Base-by-base conservation (phyloP, 2,113 vertebrate species). In the Struthio camelus region DNA sequence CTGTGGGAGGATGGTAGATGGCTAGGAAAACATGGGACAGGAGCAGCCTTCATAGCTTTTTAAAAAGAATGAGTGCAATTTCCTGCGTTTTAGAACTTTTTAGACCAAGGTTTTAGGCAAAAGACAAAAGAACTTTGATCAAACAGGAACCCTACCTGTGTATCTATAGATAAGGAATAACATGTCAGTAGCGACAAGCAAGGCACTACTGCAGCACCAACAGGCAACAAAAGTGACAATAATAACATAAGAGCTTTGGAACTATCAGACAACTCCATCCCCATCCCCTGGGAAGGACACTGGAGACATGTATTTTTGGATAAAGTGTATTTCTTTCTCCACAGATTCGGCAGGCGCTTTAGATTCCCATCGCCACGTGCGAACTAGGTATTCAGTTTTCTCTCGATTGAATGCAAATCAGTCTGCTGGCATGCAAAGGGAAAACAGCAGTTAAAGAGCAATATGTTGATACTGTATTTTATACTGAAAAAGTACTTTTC, bases 31-130 rank as follows among this genome's bases (percentile, higher is more conserved):
- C 40, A 44, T 72, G 91, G 82, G 82, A 87, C 79, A 90, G 82
- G 20, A 85, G 40, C 76, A 58, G 85, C 89, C 48, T 80, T 87
- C 46, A 10, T 23, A 34, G 44, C 71, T 77, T 89, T 89, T 91
- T 87, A 70, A 54, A 87, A 90, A 89, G 92, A 86, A 75, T 36
- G 34, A 96, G 58, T 50, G 53, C 61, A 56, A 69, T 96, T 92
- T 85, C 36, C 66, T 9, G 4, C 1, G 1, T 91, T 44, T 85
- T 80, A 58, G 84, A 50, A 76, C 53, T 62, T 91, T 91, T 82
- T 89, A 59, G 58, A 73, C 34, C 6, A 32, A 91, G 42, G 22
- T 70, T 94, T 93, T 85, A 69, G 80, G 62, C 58, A 30, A 69
- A 87, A 85, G 66, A 87, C 50, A 83, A 89, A 78, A 40, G 58